A percentile compares a stretch with the other conserved stretches of the same genome.
Conservation (phyloP, 2,888 invertebrate genomes). For the Mimas tiliae region DNA sequence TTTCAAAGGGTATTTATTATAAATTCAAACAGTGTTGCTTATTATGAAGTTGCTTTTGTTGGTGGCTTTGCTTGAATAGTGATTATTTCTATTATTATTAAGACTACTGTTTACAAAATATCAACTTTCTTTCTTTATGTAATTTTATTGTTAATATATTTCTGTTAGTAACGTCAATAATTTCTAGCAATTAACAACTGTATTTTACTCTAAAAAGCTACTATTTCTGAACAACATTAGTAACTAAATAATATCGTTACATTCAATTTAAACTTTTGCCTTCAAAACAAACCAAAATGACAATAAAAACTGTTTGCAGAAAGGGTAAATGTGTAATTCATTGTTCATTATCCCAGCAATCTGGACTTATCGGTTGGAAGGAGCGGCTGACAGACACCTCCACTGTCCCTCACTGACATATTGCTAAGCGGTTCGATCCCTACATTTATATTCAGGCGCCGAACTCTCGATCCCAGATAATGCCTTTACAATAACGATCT, state of each 20-base stretch:
- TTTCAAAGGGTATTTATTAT: conserved; percentile 14
- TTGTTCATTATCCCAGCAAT: conserved; percentile 22
- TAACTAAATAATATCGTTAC: too few relatives aligned
- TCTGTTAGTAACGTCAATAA: too few relatives aligned
- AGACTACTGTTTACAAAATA: too few relatives aligned
- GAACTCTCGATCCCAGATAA: conserved; percentile 73
- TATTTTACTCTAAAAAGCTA: too few relatives aligned
- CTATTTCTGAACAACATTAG: too few relatives aligned
- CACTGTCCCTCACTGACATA: conserved; percentile 65
- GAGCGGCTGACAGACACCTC: conserved; percentile 48
- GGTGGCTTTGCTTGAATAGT: neutral
- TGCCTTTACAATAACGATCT: conserved; percentile 79
- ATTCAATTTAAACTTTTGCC: too few relatives aligned
- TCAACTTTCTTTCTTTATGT: too few relatives aligned
- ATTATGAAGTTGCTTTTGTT: neutral
- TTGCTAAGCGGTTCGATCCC: conserved; percentile 66
- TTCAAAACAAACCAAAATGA: neutral
- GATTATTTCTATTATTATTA: too few relatives aligned
- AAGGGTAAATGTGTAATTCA: conserved; percentile 7
- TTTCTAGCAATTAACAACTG: too few relatives aligned
- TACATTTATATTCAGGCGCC: conserved; percentile 74
- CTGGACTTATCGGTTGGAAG: conserved; percentile 11
- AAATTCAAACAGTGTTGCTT: conserved; percentile 20
- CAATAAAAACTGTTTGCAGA: neutral
- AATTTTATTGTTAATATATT: too few relatives aligned